Conservation (phyloP, 2,888 invertebrate genomes). For the Pollenia amentaria region DNA sequence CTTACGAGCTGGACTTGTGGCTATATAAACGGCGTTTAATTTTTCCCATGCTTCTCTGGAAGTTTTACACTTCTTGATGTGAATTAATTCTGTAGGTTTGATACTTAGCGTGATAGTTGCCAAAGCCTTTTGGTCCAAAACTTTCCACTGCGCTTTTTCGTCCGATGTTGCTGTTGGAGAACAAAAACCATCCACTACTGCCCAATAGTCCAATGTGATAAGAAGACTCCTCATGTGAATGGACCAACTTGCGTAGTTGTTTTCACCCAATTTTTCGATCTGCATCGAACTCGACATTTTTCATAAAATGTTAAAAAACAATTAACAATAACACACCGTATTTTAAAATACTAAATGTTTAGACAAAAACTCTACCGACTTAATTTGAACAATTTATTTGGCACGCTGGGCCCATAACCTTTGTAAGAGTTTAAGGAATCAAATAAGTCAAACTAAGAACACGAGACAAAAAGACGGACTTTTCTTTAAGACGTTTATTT, state of each 20-base stretch:
- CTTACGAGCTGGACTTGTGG: constrained; percentile 49
- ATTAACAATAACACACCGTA: too few species aligned
- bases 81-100: constrained; percentile 48
- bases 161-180: background rate
- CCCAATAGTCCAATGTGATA: constrained; percentile 33
- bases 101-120: constrained; percentile 48
- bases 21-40: constrained; percentile 11
- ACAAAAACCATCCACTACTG: constrained; percentile 18
- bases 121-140: constrained; percentile 36
- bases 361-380: constrained; percentile 2
- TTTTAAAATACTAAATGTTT: background rate
- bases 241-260: constrained; percentile 55
- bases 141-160: constrained; percentile 26
- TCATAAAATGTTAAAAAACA: constrained; percentile 1
- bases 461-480: background rate
- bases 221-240: constrained; percentile 55
- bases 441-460: background rate
- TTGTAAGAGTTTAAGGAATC: background rate
- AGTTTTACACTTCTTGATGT: constrained; percentile 37
- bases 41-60: constrained; percentile 34
- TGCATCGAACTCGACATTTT: constrained; percentile 33
- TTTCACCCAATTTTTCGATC: constrained; percentile 38
- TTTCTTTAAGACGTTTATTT: constrained; percentile 5
- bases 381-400: constrained; percentile 18
- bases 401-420: constrained; percentile 30